Conservation (phyloP, 1,140 invertebrate species). For the Pseudoatta argentina region DNA sequence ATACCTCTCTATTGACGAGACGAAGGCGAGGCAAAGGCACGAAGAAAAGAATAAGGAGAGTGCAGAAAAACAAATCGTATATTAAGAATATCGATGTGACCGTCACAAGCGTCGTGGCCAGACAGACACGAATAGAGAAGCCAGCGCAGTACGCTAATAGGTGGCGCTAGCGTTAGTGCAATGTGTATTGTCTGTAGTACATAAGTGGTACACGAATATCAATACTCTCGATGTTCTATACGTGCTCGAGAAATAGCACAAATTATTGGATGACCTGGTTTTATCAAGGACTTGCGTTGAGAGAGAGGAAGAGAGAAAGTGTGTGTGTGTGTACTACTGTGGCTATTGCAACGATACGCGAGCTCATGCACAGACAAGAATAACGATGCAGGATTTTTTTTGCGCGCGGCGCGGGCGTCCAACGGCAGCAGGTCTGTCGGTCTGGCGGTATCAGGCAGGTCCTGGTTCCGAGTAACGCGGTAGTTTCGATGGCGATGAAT, state of each 20-base stretch:
- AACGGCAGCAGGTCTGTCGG: constrained; percentile 28
- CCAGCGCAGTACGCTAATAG: too few relatives aligned
- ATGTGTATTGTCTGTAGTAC: too few relatives aligned
- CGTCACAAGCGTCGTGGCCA: too few relatives aligned
- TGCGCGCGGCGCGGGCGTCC: constrained; percentile 23
- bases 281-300: constrained; percentile 6
- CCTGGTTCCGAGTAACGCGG: constrained; percentile 57
- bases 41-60: too few relatives aligned
- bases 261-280: not conserved
- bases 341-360: constrained; percentile 12
- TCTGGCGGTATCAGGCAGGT: constrained; percentile 68
- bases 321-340: too few relatives aligned
- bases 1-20: too few relatives aligned
- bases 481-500: constrained; percentile 66
- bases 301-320: not conserved
- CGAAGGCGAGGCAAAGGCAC: too few relatives aligned
- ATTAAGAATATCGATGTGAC: too few relatives aligned
- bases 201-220: too few relatives aligned
- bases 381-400: constrained; percentile 65
- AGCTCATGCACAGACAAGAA: constrained; percentile 19
- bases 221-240: not conserved
- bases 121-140: too few relatives aligned
- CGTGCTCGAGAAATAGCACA: not conserved
- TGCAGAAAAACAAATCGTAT: too few relatives aligned
- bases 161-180: too few relatives aligned